Conservation (phyloP, 2,888 invertebrate genomes). For the Cephus nigrinus region DNA sequence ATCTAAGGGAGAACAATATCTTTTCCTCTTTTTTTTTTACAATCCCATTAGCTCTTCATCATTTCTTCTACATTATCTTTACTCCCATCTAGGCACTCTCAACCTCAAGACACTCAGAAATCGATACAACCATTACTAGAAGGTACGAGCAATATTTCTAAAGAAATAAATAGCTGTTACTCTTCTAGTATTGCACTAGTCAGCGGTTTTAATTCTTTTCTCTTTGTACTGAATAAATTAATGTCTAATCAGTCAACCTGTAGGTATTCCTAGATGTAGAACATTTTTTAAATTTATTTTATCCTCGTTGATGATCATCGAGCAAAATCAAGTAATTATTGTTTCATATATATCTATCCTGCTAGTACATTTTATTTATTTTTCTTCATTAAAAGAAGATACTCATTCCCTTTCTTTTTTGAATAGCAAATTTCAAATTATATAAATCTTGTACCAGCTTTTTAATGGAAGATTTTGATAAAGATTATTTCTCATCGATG, state of each 20-base stretch:
- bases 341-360: neutral
- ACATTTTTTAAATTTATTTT: neutral
- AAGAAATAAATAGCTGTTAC: slow-evolving; percentile 16
- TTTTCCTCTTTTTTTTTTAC: no score
- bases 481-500: no score
- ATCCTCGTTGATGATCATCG: neutral
- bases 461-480: no score
- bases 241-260: slow-evolving; percentile 18
- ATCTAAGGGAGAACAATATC: no score
- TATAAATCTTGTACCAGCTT: no score
- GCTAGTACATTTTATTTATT: neutral
- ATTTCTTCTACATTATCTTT: neutral
- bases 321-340: neutral
- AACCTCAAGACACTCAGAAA: neutral
- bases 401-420: neutral
- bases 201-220: slow-evolving; percentile 6
- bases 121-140: neutral
- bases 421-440: neutral
- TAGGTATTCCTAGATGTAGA: neutral
- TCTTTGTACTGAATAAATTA: slow-evolving; percentile 22
- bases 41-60: no score
- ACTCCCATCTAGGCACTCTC: neutral
- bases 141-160: neutral
- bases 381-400: neutral
- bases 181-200: slow-evolving; percentile 21